These are phyloP conservation scores for Microplitis manilae DNA, from an alignment of 2,888 invertebrate genomes.

Conservation along the genomic window DNA sequence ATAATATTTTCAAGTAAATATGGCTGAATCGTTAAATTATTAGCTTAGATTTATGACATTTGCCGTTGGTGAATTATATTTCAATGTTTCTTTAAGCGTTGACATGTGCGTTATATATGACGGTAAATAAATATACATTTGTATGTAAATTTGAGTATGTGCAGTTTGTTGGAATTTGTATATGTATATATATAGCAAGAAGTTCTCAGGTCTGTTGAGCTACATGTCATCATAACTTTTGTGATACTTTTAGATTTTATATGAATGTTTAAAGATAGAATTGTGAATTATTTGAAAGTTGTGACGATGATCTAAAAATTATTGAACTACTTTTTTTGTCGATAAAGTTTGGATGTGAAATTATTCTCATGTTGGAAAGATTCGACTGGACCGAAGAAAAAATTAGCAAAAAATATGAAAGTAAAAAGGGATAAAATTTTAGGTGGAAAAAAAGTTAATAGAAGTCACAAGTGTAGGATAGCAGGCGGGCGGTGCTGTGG, in stretches of 20 bases:
- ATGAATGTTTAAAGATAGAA: background rate
- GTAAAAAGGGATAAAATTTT: slow-evolving; percentile 4
- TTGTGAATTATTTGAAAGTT: background rate
- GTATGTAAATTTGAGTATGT: background rate
- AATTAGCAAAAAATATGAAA: background rate
- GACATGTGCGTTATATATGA: background rate
- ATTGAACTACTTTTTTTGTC: background rate
- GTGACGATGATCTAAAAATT: background rate
- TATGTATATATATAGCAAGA: background rate
- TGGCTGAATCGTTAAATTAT: background rate
- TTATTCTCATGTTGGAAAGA: background rate
- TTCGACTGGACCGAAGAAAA: background rate
- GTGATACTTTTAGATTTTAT: background rate
- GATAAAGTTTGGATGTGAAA: background rate
- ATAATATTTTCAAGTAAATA: background rate
- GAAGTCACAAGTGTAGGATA: background rate
- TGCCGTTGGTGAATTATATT: background rate
- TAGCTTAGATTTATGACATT: background rate
- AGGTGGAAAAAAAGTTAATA: slow-evolving; percentile 8
- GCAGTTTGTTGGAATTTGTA: background rate
- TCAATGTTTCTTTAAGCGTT: background rate
- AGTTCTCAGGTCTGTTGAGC: background rate
- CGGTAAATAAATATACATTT: background rate
- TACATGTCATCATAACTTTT: background rate
- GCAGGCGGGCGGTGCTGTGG: background rate